Evolutionary conservation across 2,888 invertebrate species (phyloP).

Genomic region (Parthenolecanium corni): DNA sequence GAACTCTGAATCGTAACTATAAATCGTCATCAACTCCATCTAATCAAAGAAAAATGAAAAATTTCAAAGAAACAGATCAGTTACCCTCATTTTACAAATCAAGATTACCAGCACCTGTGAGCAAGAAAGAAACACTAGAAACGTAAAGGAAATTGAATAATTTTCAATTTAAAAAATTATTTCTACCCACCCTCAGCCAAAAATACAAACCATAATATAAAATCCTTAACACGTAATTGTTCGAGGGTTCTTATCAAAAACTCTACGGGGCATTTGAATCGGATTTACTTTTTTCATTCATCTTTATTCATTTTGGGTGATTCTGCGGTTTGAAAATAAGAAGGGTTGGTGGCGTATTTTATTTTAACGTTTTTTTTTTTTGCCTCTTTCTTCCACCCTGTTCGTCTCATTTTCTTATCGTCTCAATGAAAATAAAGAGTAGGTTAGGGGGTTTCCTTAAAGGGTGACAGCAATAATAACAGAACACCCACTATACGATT

Average conservation of each 20-base stretch:
- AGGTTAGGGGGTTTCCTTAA: constrained; percentile 22
- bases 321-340: constrained; percentile 19
- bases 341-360: constrained; percentile 12
- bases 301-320: constrained; percentile 14
- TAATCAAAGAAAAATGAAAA: too few species aligned
- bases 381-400: constrained; percentile 13
- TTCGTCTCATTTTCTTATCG: background rate
- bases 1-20: too few species aligned
- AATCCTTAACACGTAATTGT: constrained; percentile 6
- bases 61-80: too few species aligned
- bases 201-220: too few species aligned
- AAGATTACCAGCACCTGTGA: background rate
- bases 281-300: constrained; percentile 26
- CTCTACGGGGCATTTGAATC: constrained; percentile 20
- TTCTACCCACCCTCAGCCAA: too few species aligned
- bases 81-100: too few species aligned
- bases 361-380: too few species aligned
- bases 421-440: constrained; percentile 22
- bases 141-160: constrained; percentile 2
- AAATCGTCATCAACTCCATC: too few species aligned
- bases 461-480: constrained; percentile 26
- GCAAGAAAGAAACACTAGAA: background rate
- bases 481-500: constrained; percentile 27
- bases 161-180: constrained; percentile 2
- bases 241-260: constrained; percentile 5